phyloP scores from a whole-genome alignment of 35 echinoderm and acorn worm genomes.

The Chiridota heheva region DNA sequence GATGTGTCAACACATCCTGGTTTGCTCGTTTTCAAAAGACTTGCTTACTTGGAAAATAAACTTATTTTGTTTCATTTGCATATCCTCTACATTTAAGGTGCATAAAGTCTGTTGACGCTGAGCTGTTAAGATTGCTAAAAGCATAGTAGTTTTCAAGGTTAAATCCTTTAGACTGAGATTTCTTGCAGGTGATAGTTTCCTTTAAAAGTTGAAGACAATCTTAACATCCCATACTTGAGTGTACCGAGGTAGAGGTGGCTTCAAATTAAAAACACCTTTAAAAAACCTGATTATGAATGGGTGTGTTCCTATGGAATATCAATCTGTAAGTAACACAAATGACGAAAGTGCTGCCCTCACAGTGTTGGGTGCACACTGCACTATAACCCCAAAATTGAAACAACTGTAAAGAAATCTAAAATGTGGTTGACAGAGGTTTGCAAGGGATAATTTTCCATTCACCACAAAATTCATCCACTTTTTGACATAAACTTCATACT shows the following conservation, averaged over 20 bases:
- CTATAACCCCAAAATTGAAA: slow-evolving; percentile 12
- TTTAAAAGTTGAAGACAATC: slow-evolving; percentile 47
- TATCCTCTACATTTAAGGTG: slow-evolving; percentile 27
- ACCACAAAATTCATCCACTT: slow-evolving; percentile 49
- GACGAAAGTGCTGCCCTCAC: slow-evolving; percentile 38
- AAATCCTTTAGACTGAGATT: slow-evolving; percentile 47
- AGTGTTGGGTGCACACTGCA: slow-evolving; percentile 42
- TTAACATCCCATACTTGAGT: slow-evolving; percentile 60
- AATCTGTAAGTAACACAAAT: slow-evolving; percentile 1
- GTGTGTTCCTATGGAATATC: slow-evolving; percentile 33
- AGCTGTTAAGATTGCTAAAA: slow-evolving; percentile 47
- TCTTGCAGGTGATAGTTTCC: slow-evolving; percentile 27
- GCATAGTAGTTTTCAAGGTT: slow-evolving; percentile 48
- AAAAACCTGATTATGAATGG: slow-evolving; percentile 40
- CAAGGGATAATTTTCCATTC: too few species aligned
- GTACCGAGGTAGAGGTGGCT: slow-evolving; percentile 47
- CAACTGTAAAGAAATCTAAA: slow-evolving; percentile 21
- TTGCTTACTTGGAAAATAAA: slow-evolving; percentile 4
- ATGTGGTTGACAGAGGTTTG: too few species aligned
- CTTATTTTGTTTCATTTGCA: neutral
- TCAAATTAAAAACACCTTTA: slow-evolving; percentile 47
- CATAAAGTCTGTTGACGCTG: slow-evolving; percentile 51
- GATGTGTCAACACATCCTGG: neutral
- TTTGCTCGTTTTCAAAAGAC: slow-evolving; percentile 21
- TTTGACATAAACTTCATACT: slow-evolving; percentile 42